Base-by-base conservation (phyloP, 2,888 invertebrate genomes). In the Nebria salina region DNA sequence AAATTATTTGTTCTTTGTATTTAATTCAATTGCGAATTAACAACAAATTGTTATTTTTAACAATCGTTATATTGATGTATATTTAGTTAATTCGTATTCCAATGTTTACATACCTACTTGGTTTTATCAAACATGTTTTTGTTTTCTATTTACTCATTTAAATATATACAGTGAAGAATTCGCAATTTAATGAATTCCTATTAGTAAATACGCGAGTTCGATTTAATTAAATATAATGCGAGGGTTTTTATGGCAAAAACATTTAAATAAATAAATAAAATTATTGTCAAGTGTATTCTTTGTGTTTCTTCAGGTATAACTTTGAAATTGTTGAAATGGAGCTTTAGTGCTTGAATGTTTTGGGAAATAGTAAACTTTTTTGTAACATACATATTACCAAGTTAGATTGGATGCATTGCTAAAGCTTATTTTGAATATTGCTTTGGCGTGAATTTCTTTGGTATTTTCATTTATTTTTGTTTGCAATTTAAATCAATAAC, bases 401-500 rank as follows among this genome's bases (percentile, higher is more conserved):
- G 11, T 54, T 54, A 54, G 8, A 54, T 54, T 54, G 54, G 54
- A 34, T 34, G 34, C 34, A 34, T 34, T 34, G 34, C 34, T 13
- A 13, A 54, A 54, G 13, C 13, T 54, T 54, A 26, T 70, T 70
- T 70, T 15, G 34, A 34, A 26, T 66, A 66, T 65, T 76, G 65
- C 65, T 76, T n/a, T 65, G 65, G 26, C 66, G 43, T 13, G 66
- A 43, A 54, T n/a, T 73, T 73, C 42, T 73, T 42, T 43, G 41
- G 11, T 34, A 13, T 25, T 42, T 11, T 15, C 13, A 68, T 15
- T 15, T 68, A 68, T 68, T 68, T 68, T 68, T 25, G 68, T 26
- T 68, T 68, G 15, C 68, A 25, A 73, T 73, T 73, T 73, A 42
- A 34, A 73, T 73, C 73, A 66, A 79, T 79, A 79, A 80, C 66